These are phyloP conservation scores for Agrotis clavis DNA, from an alignment of 2,888 invertebrate species.

Conservation along the genomic window DNA sequence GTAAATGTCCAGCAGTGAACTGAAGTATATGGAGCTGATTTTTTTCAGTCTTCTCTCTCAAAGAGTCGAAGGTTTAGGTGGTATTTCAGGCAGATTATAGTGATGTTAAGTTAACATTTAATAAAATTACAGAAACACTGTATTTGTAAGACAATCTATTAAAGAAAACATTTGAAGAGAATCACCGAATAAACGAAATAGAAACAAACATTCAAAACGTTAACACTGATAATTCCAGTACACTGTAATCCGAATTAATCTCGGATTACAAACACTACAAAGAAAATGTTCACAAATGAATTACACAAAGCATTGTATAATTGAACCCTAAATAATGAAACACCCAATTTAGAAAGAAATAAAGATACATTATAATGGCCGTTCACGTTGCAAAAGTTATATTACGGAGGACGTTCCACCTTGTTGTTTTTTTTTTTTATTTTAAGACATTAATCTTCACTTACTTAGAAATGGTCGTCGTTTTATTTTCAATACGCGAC, in stretches of 20 bases:
- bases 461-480: conserved; percentile 62
- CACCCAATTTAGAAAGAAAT: conserved; percentile 29
- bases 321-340: conserved; percentile 29
- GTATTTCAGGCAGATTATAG: background rate
- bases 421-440: conserved; percentile 42
- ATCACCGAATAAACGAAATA: background rate
- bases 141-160: background rate
- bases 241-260: background rate
- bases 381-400: conserved; percentile 28
- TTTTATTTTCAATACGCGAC: conserved; percentile 57
- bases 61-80: background rate
- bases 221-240: background rate
- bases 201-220: background rate
- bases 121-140: background rate
- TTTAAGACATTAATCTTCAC: conserved; percentile 62
- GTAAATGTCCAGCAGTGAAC: background rate
- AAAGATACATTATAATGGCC: conserved; percentile 32
- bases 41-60: background rate
- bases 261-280: conserved; percentile 1
- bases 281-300: conserved; percentile 7
- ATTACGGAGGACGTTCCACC: conserved; percentile 41
- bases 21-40: background rate
- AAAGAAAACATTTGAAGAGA: background rate
- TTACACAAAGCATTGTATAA: conserved; percentile 13
- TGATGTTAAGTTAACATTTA: background rate